These are phyloP conservation scores for Chloropsis hardwickii DNA, from an alignment of 2,113 vertebrate genomes.

Conservation along the genomic window DNA sequence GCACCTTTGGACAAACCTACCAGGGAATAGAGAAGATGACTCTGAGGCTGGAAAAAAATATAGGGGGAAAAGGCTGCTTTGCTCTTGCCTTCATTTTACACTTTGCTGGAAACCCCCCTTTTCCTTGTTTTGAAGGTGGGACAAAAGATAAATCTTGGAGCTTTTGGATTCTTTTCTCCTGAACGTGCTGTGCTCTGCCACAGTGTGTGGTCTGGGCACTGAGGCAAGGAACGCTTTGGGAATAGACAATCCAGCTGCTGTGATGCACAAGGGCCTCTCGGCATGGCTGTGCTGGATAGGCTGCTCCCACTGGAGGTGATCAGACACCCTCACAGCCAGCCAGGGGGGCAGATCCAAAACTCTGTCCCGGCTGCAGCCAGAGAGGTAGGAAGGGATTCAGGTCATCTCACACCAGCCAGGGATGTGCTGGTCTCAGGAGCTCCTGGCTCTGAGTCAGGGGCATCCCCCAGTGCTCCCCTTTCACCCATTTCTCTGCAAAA, in stretches of 20 bases:
- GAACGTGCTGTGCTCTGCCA: not conserved
- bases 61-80: not conserved
- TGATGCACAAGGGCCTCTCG: not conserved
- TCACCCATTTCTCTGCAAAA: fast-evolving
- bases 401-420: not conserved
- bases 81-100: not conserved
- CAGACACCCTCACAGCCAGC: fast-evolving
- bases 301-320: not conserved
- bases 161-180: not conserved
- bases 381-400: not conserved
- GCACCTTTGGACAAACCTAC: not conserved
- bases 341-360: not conserved
- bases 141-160: not conserved
- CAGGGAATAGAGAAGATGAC: not conserved
- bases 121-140: not conserved
- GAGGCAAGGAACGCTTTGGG: not conserved
- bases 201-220: fast-evolving
- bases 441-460: not conserved
- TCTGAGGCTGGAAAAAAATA: not conserved
- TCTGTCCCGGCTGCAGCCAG: not conserved
- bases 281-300: not conserved
- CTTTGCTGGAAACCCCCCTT: not conserved
- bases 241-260: not conserved
- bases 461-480: not conserved
- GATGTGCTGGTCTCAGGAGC: not conserved